phyloP scores from a whole-genome alignment of 1,140 invertebrate genomes.

The Zaprionus nigranus region DNA sequence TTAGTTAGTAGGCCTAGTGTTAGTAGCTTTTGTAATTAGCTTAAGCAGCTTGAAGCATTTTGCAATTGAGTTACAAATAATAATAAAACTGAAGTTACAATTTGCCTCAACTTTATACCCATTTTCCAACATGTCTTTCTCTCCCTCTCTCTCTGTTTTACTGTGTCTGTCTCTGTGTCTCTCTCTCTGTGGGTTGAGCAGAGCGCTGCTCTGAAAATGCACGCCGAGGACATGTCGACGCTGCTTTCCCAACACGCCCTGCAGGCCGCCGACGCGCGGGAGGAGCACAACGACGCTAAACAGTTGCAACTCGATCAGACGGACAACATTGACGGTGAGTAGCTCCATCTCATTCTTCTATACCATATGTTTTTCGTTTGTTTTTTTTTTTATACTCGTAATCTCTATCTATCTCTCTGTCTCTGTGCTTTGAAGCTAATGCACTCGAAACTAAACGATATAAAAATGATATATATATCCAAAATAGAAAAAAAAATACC shows the following conservation, averaged over 20 bases:
- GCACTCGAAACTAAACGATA: constrained; percentile 43
- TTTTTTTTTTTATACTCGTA: constrained; percentile 17
- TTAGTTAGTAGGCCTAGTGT: constrained; percentile 63
- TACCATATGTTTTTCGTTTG: constrained; percentile 19
- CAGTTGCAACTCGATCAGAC: constrained; percentile 79
- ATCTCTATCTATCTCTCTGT: constrained; percentile 28
- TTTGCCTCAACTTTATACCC: constrained; percentile 5
- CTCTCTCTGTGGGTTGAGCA: constrained; percentile 13
- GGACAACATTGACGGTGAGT: constrained; percentile 84
- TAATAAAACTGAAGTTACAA: constrained; percentile 15
- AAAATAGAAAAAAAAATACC: constrained; percentile 6
- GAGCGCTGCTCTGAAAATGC: constrained; percentile 76
- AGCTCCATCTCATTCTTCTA: constrained; percentile 14
- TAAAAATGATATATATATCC: constrained; percentile 8
- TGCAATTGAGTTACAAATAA: constrained; percentile 48
- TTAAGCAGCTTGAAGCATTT: constrained; percentile 62
- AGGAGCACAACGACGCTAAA: constrained; percentile 83
- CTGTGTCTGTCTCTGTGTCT: constrained; percentile 18
- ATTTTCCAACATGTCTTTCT: background rate
- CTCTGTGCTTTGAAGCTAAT: constrained; percentile 49
- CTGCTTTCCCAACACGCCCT: constrained; percentile 76
- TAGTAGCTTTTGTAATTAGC: constrained; percentile 51
- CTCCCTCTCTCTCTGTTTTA: constrained; percentile 2
- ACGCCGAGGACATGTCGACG: constrained; percentile 81
- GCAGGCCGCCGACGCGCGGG: constrained; percentile 69